Conservation (phyloP, 2,797 vertebrate species). For the Oreochromis grahami region DNA sequence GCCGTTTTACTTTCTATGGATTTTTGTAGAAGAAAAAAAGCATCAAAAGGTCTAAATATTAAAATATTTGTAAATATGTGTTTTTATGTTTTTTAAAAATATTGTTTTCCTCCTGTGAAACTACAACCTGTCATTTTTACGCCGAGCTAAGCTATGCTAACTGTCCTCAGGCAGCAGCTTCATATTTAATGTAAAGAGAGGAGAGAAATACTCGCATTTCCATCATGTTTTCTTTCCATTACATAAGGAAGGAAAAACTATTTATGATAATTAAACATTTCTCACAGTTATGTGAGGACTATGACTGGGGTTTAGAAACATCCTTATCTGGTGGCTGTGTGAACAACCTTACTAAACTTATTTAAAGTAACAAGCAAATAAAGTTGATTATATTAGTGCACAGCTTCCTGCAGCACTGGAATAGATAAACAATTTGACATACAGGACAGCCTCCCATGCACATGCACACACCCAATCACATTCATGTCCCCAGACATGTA, state of each 20-base stretch:
- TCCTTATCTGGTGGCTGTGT: not conserved
- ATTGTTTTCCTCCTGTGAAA: not conserved
- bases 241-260: not conserved
- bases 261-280: not conserved
- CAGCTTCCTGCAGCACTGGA: conserved; percentile 41
- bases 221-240: not conserved
- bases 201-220: not conserved
- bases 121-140: not conserved
- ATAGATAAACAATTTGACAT: conserved; percentile 24
- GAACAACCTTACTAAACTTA: conserved; percentile 30
- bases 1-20: not conserved
- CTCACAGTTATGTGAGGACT: not conserved
- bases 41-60: not conserved
- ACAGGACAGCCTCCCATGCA: not conserved
- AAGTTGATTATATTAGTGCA: conserved; percentile 58
- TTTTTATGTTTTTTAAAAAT: not conserved
- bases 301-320: not conserved
- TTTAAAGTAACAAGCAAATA: conserved; percentile 52
- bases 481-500: conserved; percentile 31
- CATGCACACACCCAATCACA: not conserved
- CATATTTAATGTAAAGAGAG: not conserved
- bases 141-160: not conserved
- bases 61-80: not conserved
- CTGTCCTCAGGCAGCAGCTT: not conserved
- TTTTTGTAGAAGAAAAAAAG: not conserved